These are phyloP conservation scores for Dichetophora obliterata DNA, from an alignment of 2,888 invertebrate genomes.

Conservation along the genomic window DNA sequence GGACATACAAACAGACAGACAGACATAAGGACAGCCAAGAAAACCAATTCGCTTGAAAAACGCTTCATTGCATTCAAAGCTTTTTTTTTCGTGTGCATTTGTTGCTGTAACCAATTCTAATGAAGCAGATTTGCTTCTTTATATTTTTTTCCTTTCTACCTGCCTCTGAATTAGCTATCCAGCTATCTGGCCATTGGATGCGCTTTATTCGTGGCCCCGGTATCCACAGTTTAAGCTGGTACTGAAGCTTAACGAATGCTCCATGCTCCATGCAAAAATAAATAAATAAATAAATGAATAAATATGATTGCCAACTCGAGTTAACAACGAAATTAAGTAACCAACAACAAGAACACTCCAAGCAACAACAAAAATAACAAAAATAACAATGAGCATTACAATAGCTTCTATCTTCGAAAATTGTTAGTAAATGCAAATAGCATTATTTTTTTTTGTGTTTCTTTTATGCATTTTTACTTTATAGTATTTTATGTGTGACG, in stretches of 20 bases:
- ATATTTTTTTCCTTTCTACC: not conserved
- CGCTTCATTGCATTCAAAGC: constrained; percentile 9
- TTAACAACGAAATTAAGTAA: constrained; percentile 17
- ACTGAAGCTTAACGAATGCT: not conserved
- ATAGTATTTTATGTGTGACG: too few species aligned
- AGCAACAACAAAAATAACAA: not conserved
- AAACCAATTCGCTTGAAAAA: not conserved
- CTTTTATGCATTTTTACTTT: not conserved
- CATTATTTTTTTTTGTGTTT: not conserved
- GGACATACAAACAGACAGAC: not conserved
- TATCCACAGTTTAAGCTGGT: not conserved
- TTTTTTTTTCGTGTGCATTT: not conserved
- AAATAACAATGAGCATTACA: not conserved
- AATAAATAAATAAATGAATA: constrained; percentile 1
- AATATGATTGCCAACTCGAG: constrained; percentile 22
- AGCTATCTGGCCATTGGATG: not conserved
- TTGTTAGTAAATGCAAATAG: constrained; percentile 4
- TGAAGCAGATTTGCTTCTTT: constrained; percentile 6
- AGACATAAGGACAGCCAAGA: not conserved
- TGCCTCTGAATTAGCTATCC: not conserved
- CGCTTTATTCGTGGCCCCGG: not conserved
- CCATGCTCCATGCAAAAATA: not conserved
- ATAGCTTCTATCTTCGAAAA: not conserved
- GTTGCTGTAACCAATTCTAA: not conserved
- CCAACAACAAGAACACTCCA: not conserved